Base-by-base conservation (phyloP, 2,797 vertebrate genomes). In the Argentina silus region DNA sequence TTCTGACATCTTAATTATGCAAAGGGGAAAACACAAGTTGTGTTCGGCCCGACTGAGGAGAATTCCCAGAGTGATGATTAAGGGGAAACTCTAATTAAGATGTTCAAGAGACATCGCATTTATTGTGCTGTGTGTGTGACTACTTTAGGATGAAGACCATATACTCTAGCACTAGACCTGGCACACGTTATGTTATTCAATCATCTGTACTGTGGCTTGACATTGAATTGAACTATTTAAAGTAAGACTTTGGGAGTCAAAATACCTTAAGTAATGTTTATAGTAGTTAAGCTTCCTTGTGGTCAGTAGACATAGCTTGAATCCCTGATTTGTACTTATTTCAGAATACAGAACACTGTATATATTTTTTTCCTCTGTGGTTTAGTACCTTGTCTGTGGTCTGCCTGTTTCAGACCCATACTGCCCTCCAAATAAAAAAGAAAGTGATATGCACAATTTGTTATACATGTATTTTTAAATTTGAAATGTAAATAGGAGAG, bases 1-100 rank as follows among this genome's bases (percentile, higher is more conserved):
- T 78, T 89, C 77, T 81, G 88, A 90, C 89, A 88, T 87, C 77
- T 90, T 90, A 88, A 91, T 88, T 88, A 84, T 79, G 78, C 80
- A 70, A 72, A 82, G 72, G 83, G 81, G 78, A 88, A 87, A 89
- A 87, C 78, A 80, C 83, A 83, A 83, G 55, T 74, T 82, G 59
- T 73, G 69, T 80, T 88, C 81, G 83, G 80, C 69, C 71, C 36
- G 36, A 82, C 78, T 75, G 74, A 78, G 73, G 62, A 81, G 85
- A 85, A 77, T 84, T 77, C 74, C 68, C 50, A 36, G 56, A 76
- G 45, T 71, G 78, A 79, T 71, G 63, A 82, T 77, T 71, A 78
- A 82, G 81, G 71, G 64, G 63, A 80, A 82, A 80, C 66, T 79
- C 61, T 63, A 79, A 81, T 81, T 21, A 80, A 19, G 21, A 50